A percentile compares a stretch with the other conserved stretches of the same genome.
Conservation (phyloP, 2,113 vertebrate species). For the Leucosticte australis region DNA sequence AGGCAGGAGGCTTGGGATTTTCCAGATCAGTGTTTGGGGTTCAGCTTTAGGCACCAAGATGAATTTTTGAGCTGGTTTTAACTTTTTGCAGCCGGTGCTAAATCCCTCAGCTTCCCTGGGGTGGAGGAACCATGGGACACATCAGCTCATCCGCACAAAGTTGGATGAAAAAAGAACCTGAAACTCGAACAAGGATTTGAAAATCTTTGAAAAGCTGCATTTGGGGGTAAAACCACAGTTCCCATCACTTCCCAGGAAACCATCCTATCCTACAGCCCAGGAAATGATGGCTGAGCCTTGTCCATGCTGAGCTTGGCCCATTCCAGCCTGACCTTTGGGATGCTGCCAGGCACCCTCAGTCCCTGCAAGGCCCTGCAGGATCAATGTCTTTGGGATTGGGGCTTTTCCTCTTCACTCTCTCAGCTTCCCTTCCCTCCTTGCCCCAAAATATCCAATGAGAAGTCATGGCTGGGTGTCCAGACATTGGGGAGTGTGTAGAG, state of each 20-base stretch:
- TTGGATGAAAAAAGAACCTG: not conserved
- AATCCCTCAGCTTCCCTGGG: not conserved
- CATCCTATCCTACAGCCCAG: not conserved
- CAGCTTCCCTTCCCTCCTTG: not conserved
- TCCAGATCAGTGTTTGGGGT: not conserved
- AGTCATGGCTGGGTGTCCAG: accelerated
- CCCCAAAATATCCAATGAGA: not conserved
- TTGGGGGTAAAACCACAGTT: not conserved
- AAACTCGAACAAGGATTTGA: not conserved
- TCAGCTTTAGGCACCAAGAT: not conserved
- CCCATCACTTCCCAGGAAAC: not conserved
- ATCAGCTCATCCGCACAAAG: accelerated
- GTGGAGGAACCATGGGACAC: not conserved
- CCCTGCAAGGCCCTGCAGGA: not conserved
- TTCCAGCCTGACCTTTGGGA: accelerated
- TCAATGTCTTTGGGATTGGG: accelerated
- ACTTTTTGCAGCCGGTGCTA: not conserved
- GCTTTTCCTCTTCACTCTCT: not conserved
- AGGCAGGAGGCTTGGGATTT: not conserved
- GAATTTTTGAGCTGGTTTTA: not conserved
- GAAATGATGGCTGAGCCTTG: not conserved
- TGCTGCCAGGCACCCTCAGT: not conserved
- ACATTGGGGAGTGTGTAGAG: accelerated
- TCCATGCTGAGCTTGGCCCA: not conserved
- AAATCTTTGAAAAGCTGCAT: not conserved